Percentiles rank a stretch among this genome's conserved stretches.
phyloP scores from a whole-genome alignment of 1,140 invertebrate genomes.

The Drosophila lowei region DNA sequence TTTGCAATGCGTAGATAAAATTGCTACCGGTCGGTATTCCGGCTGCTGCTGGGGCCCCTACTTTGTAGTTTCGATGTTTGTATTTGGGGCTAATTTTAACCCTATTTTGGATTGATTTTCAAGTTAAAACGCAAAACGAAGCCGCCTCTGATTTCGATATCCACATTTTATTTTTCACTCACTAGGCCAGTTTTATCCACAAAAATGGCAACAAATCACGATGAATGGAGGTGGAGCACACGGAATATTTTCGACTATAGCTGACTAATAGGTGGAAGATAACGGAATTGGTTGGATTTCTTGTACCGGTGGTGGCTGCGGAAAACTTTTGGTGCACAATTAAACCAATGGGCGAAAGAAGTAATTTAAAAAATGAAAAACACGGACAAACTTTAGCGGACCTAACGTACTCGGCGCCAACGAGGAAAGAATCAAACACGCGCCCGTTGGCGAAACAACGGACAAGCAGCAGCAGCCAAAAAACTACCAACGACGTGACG shows the following conservation, averaged over 20 bases:
- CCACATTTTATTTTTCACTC: slow-evolving; percentile 16
- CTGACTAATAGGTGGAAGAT: slow-evolving; percentile 17
- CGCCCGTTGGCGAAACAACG: slow-evolving; percentile 45
- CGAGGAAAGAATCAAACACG: slow-evolving; percentile 79
- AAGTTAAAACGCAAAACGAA: slow-evolving; percentile 53
- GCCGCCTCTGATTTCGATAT: slow-evolving; percentile 6
- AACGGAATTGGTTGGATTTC: background rate
- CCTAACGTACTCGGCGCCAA: slow-evolving; percentile 74
- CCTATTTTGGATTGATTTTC: slow-evolving; percentile 55
- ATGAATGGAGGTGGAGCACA: slow-evolving; percentile 33
- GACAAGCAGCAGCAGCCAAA: slow-evolving; percentile 46
- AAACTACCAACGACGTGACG: slow-evolving; percentile 48
- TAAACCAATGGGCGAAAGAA: slow-evolving; percentile 63
- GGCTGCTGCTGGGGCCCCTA: slow-evolving; percentile 24
- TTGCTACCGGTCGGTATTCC: slow-evolving; percentile 14
- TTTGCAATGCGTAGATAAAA: slow-evolving; percentile 68
- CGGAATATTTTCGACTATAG: slow-evolving; percentile 30
- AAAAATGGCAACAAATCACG: slow-evolving; percentile 17
- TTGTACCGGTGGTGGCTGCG: slow-evolving; percentile 38
- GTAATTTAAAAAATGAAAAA: slow-evolving; percentile 72
- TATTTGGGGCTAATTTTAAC: slow-evolving; percentile 54
- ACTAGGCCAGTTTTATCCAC: background rate
- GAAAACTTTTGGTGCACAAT: slow-evolving; percentile 48
- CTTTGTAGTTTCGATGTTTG: slow-evolving; percentile 23
- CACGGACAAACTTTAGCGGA: slow-evolving; percentile 72